Evolutionary conservation across 1,140 invertebrate genomes (phyloP), one percentile per base, ranked within the genome.

Genomic region (Lerema accius): DNA sequence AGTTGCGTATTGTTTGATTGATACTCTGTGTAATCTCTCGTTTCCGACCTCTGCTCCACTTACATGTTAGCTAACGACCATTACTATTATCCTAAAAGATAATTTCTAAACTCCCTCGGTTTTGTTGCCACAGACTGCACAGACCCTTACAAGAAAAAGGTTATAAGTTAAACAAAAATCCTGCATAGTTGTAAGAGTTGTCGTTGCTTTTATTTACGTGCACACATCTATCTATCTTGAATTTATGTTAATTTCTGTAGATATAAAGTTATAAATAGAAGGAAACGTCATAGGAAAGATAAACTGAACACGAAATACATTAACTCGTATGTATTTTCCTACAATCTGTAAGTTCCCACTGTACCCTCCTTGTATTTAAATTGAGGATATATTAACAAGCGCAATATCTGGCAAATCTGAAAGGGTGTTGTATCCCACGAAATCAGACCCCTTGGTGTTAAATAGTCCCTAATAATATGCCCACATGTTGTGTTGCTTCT

Each of bases 11-110:
- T 81, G 77, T 85, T 85, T 81, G 80, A 86, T 89, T 86, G 83
- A 87, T 89, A 87, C 71, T 80, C 76, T 80, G 76, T 76, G 80
- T 89, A 86, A 87, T 89, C 81, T 86, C 82, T 82, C 78, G 71
- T 82, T 77, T 72, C 71, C 78, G 73, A 86, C 79, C 80, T 81
- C 67, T 80, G 66, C 65, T 75, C 74, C 61, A 77, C 63, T 73
- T 76, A 51, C 51, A 72, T 70, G 76, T 76, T 76, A 67, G 65
- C 62, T 66, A 76, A 76, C 73, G 7, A 58, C 32, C 11, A 15
- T 43, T 35, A 51, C 3, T 46, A 15, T 17, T 16, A 35, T 58
- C 32, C 55, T 46, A 23, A 45, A 56, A 56, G 26, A n/a, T 19
- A 48, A 48, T 26, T n/a, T n/a, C n/a, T n/a, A n/a, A n/a, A n/a